Conservation (phyloP, 2,113 vertebrate genomes). For the Lagopus leucura region DNA sequence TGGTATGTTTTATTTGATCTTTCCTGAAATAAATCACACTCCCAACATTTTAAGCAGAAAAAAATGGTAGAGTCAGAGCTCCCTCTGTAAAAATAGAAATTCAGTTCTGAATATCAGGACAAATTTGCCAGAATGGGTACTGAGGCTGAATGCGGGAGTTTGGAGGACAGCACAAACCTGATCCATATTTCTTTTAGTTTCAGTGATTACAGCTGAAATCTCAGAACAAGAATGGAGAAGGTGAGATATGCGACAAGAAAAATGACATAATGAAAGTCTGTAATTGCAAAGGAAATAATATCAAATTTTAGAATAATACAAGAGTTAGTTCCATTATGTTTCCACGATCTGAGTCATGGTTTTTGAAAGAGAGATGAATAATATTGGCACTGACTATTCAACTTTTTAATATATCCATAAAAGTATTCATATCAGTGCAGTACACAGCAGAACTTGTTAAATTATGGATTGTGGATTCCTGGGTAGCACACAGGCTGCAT, state of each 20-base stretch:
- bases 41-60: not conserved
- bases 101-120: fast-evolving
- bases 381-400: not conserved
- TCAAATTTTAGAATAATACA: not conserved
- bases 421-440: not conserved
- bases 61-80: not conserved
- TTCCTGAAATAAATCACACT: not conserved
- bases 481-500: not conserved
- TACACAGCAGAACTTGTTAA: not conserved
- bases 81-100: not conserved
- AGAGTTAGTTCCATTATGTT: not conserved
- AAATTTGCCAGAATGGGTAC: not conserved
- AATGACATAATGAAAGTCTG: not conserved
- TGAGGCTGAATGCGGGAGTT: not conserved
- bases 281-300: not conserved
- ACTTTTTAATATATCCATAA: not conserved
- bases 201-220: not conserved
- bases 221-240: not conserved
- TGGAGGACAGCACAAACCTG: not conserved
- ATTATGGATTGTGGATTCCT: not conserved
- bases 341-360: not conserved
- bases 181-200: not conserved
- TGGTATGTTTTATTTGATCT: not conserved
- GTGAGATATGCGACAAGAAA: not conserved
- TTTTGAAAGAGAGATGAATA: not conserved